A percentile compares a stretch with the other conserved stretches of the same genome.
Evolutionary conservation across 2,888 invertebrate genomes (phyloP).

Genomic region (Phengaris alcon): DNA sequence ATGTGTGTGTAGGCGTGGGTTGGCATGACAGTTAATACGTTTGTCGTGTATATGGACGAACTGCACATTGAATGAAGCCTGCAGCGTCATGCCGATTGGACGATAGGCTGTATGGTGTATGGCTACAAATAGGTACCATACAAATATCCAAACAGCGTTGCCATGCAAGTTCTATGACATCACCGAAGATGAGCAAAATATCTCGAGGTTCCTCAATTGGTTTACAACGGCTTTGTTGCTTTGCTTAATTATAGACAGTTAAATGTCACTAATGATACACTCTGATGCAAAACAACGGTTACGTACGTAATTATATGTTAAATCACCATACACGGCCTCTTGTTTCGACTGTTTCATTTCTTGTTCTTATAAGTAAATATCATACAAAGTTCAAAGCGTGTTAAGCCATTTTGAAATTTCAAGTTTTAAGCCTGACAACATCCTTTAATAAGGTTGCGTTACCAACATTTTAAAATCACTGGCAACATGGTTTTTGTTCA

Average conservation of each 20-base stretch:
- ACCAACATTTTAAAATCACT: neutral
- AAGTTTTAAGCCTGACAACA: neutral
- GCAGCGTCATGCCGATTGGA: too few relatives aligned
- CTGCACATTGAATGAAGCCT: too few relatives aligned
- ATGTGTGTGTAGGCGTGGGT: too few relatives aligned
- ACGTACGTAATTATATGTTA: conserved; percentile 31
- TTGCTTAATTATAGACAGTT: conserved; percentile 48
- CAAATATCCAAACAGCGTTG: too few relatives aligned
- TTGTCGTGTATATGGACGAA: too few relatives aligned
- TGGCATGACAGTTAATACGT: too few relatives aligned
- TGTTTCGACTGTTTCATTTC: conserved; percentile 19
- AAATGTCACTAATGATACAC: conserved; percentile 49
- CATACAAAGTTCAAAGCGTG: conserved; percentile 14
- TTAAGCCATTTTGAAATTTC: neutral
- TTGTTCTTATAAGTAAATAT: conserved; percentile 11
- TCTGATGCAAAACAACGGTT: conserved; percentile 43
- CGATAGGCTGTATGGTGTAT: too few relatives aligned
- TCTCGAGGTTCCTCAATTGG: conserved; percentile 41
- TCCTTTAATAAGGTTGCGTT: neutral
- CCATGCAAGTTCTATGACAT: too few relatives aligned
- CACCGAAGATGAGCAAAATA: conserved; percentile 43
- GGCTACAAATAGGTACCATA: too few relatives aligned
- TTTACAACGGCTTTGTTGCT: conserved; percentile 49
- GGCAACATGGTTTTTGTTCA: neutral
- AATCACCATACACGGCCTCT: conserved; percentile 17